Percentiles rank a stretch among this genome's conserved stretches.
These are phyloP conservation scores for Sitophilus oryzae DNA, from an alignment of 1,140 invertebrate genomes.

Conservation along the genomic window DNA sequence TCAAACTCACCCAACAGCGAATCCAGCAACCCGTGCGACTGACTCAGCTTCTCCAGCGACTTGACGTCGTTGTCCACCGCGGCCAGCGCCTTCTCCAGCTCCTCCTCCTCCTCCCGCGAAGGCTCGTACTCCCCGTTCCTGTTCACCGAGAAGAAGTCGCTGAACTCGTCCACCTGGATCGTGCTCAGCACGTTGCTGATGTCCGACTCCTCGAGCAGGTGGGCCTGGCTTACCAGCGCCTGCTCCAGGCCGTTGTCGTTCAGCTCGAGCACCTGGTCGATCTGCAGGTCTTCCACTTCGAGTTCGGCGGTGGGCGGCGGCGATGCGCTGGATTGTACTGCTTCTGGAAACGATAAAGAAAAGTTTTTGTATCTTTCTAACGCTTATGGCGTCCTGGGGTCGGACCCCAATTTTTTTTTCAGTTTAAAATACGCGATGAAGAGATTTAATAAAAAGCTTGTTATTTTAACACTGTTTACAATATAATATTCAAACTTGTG, in stretches of 20 bases:
- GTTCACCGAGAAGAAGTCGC: slow-evolving; percentile 80
- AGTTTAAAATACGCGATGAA: too few relatives aligned
- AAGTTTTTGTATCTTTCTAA: slow-evolving; percentile 33
- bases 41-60: slow-evolving; percentile 65
- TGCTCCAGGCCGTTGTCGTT: slow-evolving; percentile 40
- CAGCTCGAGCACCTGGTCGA: slow-evolving; percentile 41
- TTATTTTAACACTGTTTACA: too few relatives aligned
- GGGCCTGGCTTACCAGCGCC: slow-evolving; percentile 38
- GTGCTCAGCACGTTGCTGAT: slow-evolving; percentile 84
- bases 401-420: too few relatives aligned
- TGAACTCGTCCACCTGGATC: slow-evolving; percentile 85
- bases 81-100: slow-evolving; percentile 74
- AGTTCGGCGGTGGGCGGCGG: slow-evolving; percentile 32
- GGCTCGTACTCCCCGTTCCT: slow-evolving; percentile 65
- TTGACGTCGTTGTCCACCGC: slow-evolving; percentile 74
- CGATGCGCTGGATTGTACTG: slow-evolving; percentile 4
- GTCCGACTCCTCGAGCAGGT: slow-evolving; percentile 73
- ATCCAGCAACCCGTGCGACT: slow-evolving; percentile 54
- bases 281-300: slow-evolving; percentile 40
- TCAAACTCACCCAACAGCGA: slow-evolving; percentile 30
- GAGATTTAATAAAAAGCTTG: too few relatives aligned
- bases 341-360: too few relatives aligned
- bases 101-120: slow-evolving; percentile 73
- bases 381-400: too few relatives aligned
- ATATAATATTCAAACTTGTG: too few relatives aligned